Conservation (phyloP, 2,888 invertebrate genomes). For the Coelopa pilipes region DNA sequence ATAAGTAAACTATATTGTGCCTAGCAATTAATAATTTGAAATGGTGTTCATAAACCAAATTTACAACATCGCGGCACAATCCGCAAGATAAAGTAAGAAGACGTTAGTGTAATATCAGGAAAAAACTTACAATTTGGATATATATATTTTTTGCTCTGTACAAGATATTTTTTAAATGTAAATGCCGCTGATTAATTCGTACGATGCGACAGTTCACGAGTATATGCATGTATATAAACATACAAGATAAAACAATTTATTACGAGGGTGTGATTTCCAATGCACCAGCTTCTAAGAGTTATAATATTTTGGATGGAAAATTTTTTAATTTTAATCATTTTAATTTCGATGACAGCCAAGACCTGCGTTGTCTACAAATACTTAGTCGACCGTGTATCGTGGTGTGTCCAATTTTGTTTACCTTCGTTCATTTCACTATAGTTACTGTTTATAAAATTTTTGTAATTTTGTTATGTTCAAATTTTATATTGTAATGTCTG, state of each 20-base stretch:
- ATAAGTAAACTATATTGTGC: not conserved
- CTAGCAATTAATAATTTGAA: not conserved
- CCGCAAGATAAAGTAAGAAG: conserved; percentile 22
- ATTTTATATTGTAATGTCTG: too few species aligned
- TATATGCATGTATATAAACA: too few species aligned
- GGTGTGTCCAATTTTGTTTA: conserved; percentile 1
- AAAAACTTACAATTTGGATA: not conserved
- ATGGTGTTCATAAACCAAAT: not conserved
- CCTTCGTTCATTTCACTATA: too few species aligned
- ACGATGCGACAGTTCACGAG: too few species aligned
- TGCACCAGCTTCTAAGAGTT: too few species aligned
- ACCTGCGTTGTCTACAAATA: not conserved
- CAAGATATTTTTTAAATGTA: not conserved
- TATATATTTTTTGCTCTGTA: not conserved
- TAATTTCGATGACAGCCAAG: not conserved
- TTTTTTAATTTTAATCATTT: too few species aligned
- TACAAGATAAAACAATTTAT: too few species aligned
- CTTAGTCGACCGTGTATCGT: conserved; percentile 9
- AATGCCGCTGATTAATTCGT: too few species aligned
- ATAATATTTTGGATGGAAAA: too few species aligned
- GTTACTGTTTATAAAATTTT: too few species aligned
- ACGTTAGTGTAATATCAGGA: conserved; percentile 11
- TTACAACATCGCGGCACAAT: not conserved
- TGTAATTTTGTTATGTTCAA: too few species aligned
- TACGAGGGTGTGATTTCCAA: too few species aligned